Evolutionary conservation across 2,888 invertebrate species (phyloP).

Genomic region (Eupsilia transversa): DNA sequence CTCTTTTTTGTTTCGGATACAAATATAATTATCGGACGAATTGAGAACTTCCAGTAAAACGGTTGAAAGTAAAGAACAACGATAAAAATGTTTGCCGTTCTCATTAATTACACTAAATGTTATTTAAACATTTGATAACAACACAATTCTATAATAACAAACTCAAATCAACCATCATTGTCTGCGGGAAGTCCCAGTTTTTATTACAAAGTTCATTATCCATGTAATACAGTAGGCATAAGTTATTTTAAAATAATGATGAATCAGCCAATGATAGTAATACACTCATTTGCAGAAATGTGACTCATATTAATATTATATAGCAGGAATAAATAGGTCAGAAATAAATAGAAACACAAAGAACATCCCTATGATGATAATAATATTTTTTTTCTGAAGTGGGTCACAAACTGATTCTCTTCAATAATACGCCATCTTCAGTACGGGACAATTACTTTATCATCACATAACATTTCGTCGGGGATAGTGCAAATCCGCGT

Average conservation of each 20-base stretch:
- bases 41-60: neutral
- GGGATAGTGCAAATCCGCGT: no score
- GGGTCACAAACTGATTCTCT: neutral
- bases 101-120: neutral
- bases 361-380: neutral
- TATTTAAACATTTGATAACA: constrained; percentile 9
- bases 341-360: constrained; percentile 3
- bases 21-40: constrained; percentile 2
- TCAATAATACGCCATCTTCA: neutral
- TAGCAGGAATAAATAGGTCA: neutral
- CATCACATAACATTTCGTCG: no score
- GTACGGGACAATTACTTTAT: neutral
- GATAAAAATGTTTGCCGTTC: constrained; percentile 5
- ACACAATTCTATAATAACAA: neutral
- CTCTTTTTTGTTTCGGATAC: neutral
- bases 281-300: neutral
- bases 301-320: neutral
- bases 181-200: neutral
- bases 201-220: neutral
- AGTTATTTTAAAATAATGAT: constrained; percentile 7
- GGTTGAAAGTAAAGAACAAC: constrained; percentile 1
- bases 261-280: constrained; percentile 24
- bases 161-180: neutral
- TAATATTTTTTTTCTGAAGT: constrained; percentile 10
- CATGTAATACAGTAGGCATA: neutral